Base-by-base conservation (phyloP, 2,113 vertebrate genomes). In the Planiliza haematocheilus region DNA sequence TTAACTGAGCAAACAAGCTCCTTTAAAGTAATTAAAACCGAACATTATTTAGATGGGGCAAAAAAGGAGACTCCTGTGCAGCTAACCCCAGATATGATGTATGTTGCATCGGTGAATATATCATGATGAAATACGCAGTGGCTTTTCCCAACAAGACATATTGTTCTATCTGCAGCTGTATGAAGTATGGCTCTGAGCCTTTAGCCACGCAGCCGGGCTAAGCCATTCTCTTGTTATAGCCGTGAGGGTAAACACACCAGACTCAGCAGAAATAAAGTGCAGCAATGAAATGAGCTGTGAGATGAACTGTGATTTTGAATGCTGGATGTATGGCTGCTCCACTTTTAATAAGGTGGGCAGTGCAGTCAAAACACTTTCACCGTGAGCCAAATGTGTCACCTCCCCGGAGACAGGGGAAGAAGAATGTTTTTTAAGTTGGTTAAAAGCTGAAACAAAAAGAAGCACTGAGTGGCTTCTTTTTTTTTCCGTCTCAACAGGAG, bases 251-350 rank as follows among this genome's bases (percentile, higher is more conserved):
- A 86, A 83, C 71, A 71, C 58, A 34, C 59, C 45, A 13, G 71
- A 86, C 74, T 90, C 85, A 89, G 90, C 87, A 88, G 69, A 84
- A 86, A 82, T 46, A 38, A 24, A 42, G 57, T 50, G 53, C 60
- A 39, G 62, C 39, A 8, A 68, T 13, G 36, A 78, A 78, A 80
- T 38, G 43, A 75, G 68, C 63, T 62, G 52, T 43, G 62, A 81
- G 69, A 82, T 75, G 68, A 82, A 69, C 42, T 66, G 68, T 61
- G 38, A 70, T 60, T 79, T 67, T 72, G 55, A 85, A 73, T 74
- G 37, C 50, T 73, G 49, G 75, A 84, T 66, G 24, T 67, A 56
- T 49, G 34, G 57, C 52, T 20, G 21, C 24, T 59, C 12, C 17
- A 62, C 43, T 75, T 84, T 74, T 85, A 61, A 74, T 59, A 70